These are phyloP conservation scores for Eulithis prunata DNA, from an alignment of 2,888 invertebrate species.

Conservation along the genomic window DNA sequence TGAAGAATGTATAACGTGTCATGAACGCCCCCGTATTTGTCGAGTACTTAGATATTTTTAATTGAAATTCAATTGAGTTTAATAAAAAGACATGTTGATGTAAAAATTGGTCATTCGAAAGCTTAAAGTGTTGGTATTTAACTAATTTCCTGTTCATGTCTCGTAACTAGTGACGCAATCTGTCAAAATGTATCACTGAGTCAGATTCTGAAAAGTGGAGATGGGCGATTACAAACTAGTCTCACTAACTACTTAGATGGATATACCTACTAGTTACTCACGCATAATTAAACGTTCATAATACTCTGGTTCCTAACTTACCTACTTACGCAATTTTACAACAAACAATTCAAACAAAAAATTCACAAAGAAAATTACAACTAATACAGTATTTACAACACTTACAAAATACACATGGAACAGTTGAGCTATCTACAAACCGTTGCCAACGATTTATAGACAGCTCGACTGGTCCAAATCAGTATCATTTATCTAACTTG, in stretches of 20 bases:
- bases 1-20: constrained; percentile 74
- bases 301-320: no score
- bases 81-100: constrained; percentile 48
- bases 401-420: no score
- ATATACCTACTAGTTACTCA: no score
- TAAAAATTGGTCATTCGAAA: constrained; percentile 38
- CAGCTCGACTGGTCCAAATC: no score
- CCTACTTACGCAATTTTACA: no score
- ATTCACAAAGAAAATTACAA: no score
- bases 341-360: no score
- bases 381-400: no score
- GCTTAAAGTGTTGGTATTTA: constrained; percentile 54
- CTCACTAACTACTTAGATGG: not conserved
- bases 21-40: constrained; percentile 69
- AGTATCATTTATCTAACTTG: no score
- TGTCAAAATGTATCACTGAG: constrained; percentile 21
- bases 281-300: no score
- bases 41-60: constrained; percentile 57
- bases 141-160: constrained; percentile 70
- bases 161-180: constrained; percentile 12
- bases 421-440: no score
- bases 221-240: constrained; percentile 11
- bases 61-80: constrained; percentile 55
- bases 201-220: constrained; percentile 27
- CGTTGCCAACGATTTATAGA: no score